These are phyloP conservation scores for Cryptocephalus moraei DNA, from an alignment of 2,888 invertebrate genomes.

Conservation along the genomic window DNA sequence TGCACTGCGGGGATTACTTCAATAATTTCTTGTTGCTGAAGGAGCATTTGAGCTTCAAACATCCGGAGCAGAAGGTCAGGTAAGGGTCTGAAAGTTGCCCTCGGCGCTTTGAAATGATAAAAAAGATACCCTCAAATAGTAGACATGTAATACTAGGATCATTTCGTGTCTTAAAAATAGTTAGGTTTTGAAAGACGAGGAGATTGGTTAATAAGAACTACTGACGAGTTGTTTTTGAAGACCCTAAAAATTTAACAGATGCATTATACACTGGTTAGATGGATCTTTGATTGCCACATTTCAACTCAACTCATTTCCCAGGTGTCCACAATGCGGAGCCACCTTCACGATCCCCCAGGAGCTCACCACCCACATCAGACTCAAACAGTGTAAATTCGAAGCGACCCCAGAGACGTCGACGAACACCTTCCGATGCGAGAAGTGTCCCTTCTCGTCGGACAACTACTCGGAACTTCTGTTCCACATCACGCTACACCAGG, in stretches of 20 bases:
- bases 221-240: too few species aligned
- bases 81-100: too few species aligned
- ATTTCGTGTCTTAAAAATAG: too few species aligned
- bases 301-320: constrained; percentile 24
- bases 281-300: too few species aligned
- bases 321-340: constrained; percentile 63
- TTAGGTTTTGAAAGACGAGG: too few species aligned
- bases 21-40: constrained; percentile 48
- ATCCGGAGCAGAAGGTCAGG: constrained; percentile 55
- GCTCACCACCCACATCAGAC: constrained; percentile 58
- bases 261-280: too few species aligned
- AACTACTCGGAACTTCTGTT: constrained; percentile 63
- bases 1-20: constrained; percentile 47
- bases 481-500: constrained; percentile 58
- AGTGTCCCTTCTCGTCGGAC: constrained; percentile 51
- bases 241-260: too few species aligned
- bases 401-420: constrained; percentile 12
- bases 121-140: too few species aligned
- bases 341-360: constrained; percentile 64
- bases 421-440: constrained; percentile 40
- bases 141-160: too few species aligned
- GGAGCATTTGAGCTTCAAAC: constrained; percentile 48
- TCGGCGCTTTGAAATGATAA: too few species aligned
- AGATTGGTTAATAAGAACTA: too few species aligned
- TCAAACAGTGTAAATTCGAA: constrained; percentile 45